A percentile compares a stretch with the other conserved stretches of the same genome.
phyloP scores from a whole-genome alignment of 2,113 vertebrate genomes.

The Lasiurus cinereus region DNA sequence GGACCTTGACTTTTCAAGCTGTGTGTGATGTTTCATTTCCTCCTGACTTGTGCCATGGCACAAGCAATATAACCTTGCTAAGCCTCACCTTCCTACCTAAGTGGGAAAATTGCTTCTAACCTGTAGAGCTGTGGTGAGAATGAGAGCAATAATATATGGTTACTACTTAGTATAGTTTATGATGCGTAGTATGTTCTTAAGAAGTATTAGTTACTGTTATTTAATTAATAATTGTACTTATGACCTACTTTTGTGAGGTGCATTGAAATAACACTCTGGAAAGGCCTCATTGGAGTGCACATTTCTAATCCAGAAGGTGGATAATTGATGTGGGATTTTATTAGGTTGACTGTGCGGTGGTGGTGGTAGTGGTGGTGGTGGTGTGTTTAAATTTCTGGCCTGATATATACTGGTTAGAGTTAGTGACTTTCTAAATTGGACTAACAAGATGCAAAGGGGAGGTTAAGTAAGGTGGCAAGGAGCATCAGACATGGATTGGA shows the following conservation, averaged over 20 bases:
- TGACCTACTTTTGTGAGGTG: background rate
- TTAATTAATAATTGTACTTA: background rate
- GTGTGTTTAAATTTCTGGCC: background rate
- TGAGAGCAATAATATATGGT: background rate
- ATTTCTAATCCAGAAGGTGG: background rate
- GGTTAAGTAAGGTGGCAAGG: background rate
- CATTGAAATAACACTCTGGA: background rate
- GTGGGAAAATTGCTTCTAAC: background rate
- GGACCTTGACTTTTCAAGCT: background rate
- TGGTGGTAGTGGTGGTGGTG: background rate
- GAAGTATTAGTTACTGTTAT: background rate
- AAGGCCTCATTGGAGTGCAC: background rate
- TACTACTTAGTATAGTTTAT: background rate
- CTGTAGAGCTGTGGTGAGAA: background rate
- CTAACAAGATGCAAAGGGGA: too few relatives aligned
- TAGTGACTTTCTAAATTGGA: background rate
- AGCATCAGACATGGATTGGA: background rate
- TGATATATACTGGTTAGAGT: background rate
- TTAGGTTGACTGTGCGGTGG: accelerated
- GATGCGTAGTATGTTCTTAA: background rate
- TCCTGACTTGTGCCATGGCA: background rate
- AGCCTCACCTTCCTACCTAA: background rate
- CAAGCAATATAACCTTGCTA: background rate
- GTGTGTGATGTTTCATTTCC: background rate
- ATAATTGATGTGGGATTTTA: background rate